These are phyloP conservation scores for Cheilosia scutellata DNA, from an alignment of 2,888 invertebrate genomes.

Conservation along the genomic window DNA sequence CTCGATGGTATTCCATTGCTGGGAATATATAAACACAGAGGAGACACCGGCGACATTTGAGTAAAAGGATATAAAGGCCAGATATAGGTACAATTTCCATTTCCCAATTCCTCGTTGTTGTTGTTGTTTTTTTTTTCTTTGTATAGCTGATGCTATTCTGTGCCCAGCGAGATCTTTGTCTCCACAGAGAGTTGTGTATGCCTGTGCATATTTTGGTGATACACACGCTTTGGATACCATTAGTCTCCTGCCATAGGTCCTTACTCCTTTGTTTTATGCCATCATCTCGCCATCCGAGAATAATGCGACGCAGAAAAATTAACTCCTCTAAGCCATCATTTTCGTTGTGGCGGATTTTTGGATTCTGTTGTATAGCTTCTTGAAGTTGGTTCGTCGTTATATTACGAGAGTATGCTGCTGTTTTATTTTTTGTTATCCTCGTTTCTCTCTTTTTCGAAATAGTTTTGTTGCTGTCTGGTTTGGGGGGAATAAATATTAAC, in stretches of 20 bases:
- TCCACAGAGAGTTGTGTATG: conserved; percentile 29
- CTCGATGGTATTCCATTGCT: conserved; percentile 57
- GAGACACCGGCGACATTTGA: conserved; percentile 71
- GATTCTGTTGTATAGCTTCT: conserved; percentile 59
- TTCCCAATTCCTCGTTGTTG: conserved; percentile 48
- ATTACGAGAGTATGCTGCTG: neutral
- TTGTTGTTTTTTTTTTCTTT: conserved; percentile 20
- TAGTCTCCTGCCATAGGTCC: conserved; percentile 51
- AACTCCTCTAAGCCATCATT: conserved; percentile 71
- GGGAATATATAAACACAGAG: conserved; percentile 60
- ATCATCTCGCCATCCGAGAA: conserved; percentile 35
- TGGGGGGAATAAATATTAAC: conserved; percentile 62
- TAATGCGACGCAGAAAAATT: conserved; percentile 71
- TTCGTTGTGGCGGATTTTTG: conserved; percentile 30
- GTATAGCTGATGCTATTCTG: conserved; percentile 34
- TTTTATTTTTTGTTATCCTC: neutral
- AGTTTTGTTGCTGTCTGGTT: conserved; percentile 43
- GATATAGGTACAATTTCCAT: conserved; percentile 71
- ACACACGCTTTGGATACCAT: conserved; percentile 63
- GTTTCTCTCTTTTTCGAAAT: conserved; percentile 45
- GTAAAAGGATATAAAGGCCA: conserved; percentile 72
- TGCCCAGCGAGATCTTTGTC: conserved; percentile 67
- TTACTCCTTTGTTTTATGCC: conserved; percentile 68
- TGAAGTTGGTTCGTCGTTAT: conserved; percentile 32
- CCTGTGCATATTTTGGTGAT: conserved; percentile 56